A percentile compares a stretch with the other conserved stretches of the same genome.
Conservation (phyloP, 1,140 invertebrate genomes). For the Caenorhabditis remanei region DNA sequence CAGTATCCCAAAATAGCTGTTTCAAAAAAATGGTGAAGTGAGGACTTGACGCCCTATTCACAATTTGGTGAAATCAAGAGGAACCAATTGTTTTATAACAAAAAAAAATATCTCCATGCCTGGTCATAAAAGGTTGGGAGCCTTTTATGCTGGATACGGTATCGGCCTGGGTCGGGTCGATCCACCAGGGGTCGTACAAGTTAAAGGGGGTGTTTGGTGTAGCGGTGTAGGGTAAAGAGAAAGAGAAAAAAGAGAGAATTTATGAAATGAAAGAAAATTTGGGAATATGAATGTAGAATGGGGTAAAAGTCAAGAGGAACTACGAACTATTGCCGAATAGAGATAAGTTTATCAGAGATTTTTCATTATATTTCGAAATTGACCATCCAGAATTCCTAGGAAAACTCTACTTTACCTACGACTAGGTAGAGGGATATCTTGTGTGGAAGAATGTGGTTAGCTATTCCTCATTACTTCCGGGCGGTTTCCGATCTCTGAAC, state of each 20-base stretch:
- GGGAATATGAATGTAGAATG: too few species aligned
- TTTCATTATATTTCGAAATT: background rate
- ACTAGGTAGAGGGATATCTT: background rate
- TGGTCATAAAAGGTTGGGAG: background rate
- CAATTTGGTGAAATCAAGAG: background rate
- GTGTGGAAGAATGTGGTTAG: background rate
- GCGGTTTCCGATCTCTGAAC: too few species aligned
- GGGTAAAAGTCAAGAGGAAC: too few species aligned
- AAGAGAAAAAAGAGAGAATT: background rate
- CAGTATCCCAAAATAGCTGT: background rate
- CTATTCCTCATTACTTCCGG: background rate
- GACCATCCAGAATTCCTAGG: too few species aligned
- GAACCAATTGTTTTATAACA: background rate
- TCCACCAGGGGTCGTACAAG: background rate
- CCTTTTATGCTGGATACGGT: constrained; percentile 8
- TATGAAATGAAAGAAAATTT: background rate
- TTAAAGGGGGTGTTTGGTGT: background rate
- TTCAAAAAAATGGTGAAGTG: background rate
- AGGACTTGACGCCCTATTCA: background rate
- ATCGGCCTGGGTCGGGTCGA: background rate
- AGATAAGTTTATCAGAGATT: background rate
- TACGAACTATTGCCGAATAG: background rate
- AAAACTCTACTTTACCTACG: too few species aligned
- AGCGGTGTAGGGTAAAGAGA: background rate
- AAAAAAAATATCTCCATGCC: background rate